Base-by-base conservation (phyloP, 2,888 invertebrate species). In the Nipponacmea schrenckii region DNA sequence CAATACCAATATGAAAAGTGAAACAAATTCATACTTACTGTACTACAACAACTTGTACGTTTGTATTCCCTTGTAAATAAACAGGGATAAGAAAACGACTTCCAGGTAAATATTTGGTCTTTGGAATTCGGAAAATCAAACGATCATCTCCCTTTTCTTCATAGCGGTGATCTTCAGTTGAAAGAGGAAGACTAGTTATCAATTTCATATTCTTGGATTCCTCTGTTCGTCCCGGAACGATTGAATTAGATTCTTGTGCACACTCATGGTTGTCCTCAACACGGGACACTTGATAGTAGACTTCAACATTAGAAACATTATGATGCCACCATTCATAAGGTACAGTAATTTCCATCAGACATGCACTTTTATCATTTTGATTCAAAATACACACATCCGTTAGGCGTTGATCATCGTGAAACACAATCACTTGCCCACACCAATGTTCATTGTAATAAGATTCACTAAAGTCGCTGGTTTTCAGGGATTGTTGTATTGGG, bases 381-480 rank as follows among this genome's bases (percentile, higher is more conserved):
- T 95, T 95, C 1, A 97, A 96, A 83, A 95, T 95, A 90, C 97
- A 97, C n/a, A 95, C 94, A 0, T 96, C 94, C 69, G 95, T 94
- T 76, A 96, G 90, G 4, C 93, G 92, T 68, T 92, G 90, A 7
- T 78, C 77, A 65, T 84, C 82, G 50, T 85, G 85, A 72, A 87
- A 85, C 0, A 88, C 89, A 71, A 86, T 87, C 39, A 88, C 75
- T 75, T 85, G 87, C 17, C 84, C 83, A 77, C 87, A 87, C 84
- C 85, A 84, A 31, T 77, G 74, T 66, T 79, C 75, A 62, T 72
- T 69, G 68, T 70, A 72, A 12, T 74, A 74, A 46, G 72, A 68
- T 66, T 74, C 74, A 48, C 69, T 69, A 68, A 74, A 75, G 17
- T 69, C 71, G 56, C 70, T 65, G 46, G 74, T 73, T 69, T 71